Evolutionary conservation across 1,140 invertebrate species (phyloP).

Genomic region (Pogonognathellus flavescens): DNA sequence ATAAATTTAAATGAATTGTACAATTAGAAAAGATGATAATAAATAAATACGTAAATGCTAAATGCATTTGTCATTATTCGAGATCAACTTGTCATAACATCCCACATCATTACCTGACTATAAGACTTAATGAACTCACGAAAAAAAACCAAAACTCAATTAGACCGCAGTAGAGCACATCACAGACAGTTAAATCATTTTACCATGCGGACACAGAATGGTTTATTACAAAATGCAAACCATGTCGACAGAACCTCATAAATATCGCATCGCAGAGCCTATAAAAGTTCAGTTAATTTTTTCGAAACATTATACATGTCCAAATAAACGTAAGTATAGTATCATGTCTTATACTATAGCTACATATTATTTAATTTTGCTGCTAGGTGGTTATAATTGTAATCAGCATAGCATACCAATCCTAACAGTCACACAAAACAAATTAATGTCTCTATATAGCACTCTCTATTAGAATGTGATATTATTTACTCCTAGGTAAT

Average conservation of each 20-base stretch:
- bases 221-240: too few relatives aligned
- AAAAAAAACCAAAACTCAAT: slow-evolving; percentile 37
- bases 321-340: too few relatives aligned
- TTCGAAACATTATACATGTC: too few relatives aligned
- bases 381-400: slow-evolving; percentile 12
- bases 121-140: slow-evolving; percentile 19
- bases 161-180: not conserved
- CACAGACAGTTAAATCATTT: too few relatives aligned
- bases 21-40: not conserved
- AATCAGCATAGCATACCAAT: slow-evolving; percentile 24
- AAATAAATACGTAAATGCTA: slow-evolving; percentile 21
- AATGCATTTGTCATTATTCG: slow-evolving; percentile 15
- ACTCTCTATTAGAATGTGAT: not conserved
- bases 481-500: not conserved
- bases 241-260: too few relatives aligned
- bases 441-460: not conserved
- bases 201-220: not conserved
- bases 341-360: too few relatives aligned
- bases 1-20: slow-evolving; percentile 6
- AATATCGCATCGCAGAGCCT: too few relatives aligned
- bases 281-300: too few relatives aligned
- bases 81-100: not conserved
- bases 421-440: not conserved
- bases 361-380: not conserved
- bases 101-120: slow-evolving; percentile 21